Conservation (phyloP, 2,888 invertebrate species). For the Drosophila sordidapex region DNA sequence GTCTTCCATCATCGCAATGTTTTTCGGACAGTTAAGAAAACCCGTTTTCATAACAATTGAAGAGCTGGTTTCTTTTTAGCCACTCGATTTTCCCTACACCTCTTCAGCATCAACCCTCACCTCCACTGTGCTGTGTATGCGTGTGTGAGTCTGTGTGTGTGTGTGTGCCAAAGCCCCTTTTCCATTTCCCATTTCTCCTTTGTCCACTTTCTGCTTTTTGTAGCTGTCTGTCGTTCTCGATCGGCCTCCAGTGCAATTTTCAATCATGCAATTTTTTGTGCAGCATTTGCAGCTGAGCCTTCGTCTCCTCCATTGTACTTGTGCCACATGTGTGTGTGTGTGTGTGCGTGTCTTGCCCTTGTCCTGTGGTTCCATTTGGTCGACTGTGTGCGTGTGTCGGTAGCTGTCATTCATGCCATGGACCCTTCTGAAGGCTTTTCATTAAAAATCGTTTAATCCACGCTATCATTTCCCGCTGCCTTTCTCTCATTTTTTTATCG, state of each 20-base stretch:
- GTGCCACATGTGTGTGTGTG: conserved; percentile 24
- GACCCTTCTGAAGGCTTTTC: conserved; percentile 79
- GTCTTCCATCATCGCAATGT: conserved; percentile 43
- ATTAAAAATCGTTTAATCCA: conserved; percentile 82
- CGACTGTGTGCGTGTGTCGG: conserved; percentile 47
- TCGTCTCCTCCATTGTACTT: conserved; percentile 44
- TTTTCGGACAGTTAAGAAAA: conserved; percentile 56
- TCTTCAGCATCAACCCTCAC: conserved; percentile 11
- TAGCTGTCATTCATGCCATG: conserved; percentile 67
- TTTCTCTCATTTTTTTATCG: conserved; percentile 40
- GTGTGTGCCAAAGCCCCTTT: not conserved
- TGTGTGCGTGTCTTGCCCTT: conserved; percentile 28
- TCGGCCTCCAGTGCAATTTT: conserved; percentile 77
- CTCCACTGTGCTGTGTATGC: not conserved
- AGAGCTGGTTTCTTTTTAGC: conserved; percentile 30
- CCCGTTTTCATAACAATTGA: conserved; percentile 52
- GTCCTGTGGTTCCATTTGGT: conserved; percentile 13
- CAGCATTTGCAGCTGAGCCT: conserved; percentile 67
- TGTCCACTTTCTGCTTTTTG: not conserved
- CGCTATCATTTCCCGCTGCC: conserved; percentile 73
- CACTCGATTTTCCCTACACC: conserved; percentile 21
- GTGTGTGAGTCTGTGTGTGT: not conserved
- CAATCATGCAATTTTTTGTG: conserved; percentile 70
- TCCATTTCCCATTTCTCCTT: conserved; percentile 7
- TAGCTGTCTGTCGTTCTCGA: conserved; percentile 23